Conservation (phyloP, 2,888 invertebrate genomes). For the Patella pellucida region DNA sequence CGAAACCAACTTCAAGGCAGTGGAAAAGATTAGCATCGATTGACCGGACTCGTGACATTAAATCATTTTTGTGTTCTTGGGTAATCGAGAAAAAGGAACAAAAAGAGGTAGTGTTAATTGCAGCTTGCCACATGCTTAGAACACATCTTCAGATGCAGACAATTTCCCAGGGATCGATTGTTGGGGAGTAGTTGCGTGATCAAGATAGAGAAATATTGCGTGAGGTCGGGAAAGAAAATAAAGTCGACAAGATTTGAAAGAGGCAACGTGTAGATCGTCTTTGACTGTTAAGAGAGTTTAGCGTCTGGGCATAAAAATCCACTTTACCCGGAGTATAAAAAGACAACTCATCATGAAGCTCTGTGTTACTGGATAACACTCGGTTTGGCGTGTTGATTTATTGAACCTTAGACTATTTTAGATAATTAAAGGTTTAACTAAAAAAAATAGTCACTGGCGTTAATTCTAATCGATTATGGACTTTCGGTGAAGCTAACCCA, state of each 20-base stretch:
- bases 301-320: too few species aligned
- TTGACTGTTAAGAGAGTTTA: not conserved
- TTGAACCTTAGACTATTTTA: too few species aligned
- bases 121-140: not conserved
- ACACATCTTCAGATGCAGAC: conserved; percentile 3
- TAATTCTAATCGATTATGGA: too few species aligned
- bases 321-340: too few species aligned
- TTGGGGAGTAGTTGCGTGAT: not conserved
- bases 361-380: too few species aligned
- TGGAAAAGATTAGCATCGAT: too few species aligned
- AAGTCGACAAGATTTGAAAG: not conserved
- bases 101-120: conserved; percentile 7
- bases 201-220: not conserved
- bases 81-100: not conserved
- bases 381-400: too few species aligned
- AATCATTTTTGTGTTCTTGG: not conserved
- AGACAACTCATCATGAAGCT: too few species aligned
- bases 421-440: too few species aligned
- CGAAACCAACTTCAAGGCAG: too few species aligned
- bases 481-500: too few species aligned
- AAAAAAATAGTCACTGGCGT: too few species aligned
- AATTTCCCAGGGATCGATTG: not conserved
- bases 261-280: not conserved
- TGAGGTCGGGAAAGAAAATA: not conserved
- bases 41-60: not conserved